Conservation (phyloP, 2,888 invertebrate species). For the Hemaris fuciformis region DNA sequence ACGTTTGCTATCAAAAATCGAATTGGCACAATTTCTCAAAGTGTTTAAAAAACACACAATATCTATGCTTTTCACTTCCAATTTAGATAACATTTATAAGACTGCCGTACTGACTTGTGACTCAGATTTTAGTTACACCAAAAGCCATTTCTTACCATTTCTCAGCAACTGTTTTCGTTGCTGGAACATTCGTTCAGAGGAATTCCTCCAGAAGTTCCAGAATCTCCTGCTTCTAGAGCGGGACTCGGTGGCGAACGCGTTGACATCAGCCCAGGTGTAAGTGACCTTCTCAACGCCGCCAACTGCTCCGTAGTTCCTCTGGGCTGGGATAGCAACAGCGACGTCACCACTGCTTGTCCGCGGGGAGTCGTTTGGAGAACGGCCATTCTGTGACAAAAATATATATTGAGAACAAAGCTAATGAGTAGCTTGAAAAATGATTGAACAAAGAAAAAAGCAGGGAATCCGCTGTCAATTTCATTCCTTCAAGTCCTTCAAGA, state of each 20-base stretch:
- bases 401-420: not conserved
- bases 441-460: not conserved
- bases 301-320: slow-evolving; percentile 66
- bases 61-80: too few relatives aligned
- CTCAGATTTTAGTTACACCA: not conserved
- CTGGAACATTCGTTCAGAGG: slow-evolving; percentile 63
- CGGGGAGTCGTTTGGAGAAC: slow-evolving; percentile 53
- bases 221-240: slow-evolving; percentile 62
- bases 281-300: slow-evolving; percentile 79
- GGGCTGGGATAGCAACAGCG: slow-evolving; percentile 50
- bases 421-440: not conserved
- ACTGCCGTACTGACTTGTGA: too few relatives aligned
- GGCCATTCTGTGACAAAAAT: slow-evolving; percentile 42
- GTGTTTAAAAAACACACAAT: too few relatives aligned
- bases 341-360: slow-evolving; percentile 59
- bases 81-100: too few relatives aligned
- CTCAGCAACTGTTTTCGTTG: slow-evolving; percentile 87
- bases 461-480: too few relatives aligned
- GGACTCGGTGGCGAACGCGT: slow-evolving; percentile 86
- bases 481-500: too few relatives aligned
- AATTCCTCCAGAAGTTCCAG: slow-evolving; percentile 73
- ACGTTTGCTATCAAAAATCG: too few relatives aligned
- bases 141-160: slow-evolving; percentile 79
- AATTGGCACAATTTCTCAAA: too few relatives aligned
- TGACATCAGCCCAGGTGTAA: slow-evolving; percentile 90